phyloP scores from a whole-genome alignment of 2,797 vertebrate species.

The Myotis findleyi region DNA sequence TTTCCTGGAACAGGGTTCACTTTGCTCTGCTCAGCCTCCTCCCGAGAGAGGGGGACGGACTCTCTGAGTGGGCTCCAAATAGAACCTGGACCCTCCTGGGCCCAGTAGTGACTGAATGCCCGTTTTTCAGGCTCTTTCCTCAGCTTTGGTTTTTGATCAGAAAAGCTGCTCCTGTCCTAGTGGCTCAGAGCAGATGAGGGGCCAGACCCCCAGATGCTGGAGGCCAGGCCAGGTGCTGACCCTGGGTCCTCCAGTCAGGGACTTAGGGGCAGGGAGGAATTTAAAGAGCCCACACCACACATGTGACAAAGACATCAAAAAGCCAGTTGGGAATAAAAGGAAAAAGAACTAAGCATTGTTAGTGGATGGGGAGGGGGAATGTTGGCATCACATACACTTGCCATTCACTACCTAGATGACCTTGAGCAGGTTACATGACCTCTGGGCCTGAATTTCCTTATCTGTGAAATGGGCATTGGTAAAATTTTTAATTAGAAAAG shows the following conservation, averaged over 20 bases:
- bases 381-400: background rate
- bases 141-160: background rate
- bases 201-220: background rate
- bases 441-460: background rate
- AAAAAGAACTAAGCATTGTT: too few species aligned
- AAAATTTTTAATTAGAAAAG: background rate
- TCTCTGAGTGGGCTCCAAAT: background rate
- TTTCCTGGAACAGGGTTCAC: slow-evolving; percentile 52
- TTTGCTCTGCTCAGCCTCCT: background rate
- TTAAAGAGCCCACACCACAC: background rate
- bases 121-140: slow-evolving; percentile 1
- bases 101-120: background rate
- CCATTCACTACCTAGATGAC: background rate
- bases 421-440: background rate
- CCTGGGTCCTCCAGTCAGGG: background rate
- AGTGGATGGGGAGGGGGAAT: too few species aligned
- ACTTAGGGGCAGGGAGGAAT: background rate
- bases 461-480: background rate
- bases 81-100: background rate
- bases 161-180: background rate
- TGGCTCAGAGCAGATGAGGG: background rate
- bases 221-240: background rate
- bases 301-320: background rate
- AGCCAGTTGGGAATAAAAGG: background rate
- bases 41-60: background rate